Conservation (phyloP, 2,113 vertebrate genomes). For the Tenebrosternarchus preto region DNA sequence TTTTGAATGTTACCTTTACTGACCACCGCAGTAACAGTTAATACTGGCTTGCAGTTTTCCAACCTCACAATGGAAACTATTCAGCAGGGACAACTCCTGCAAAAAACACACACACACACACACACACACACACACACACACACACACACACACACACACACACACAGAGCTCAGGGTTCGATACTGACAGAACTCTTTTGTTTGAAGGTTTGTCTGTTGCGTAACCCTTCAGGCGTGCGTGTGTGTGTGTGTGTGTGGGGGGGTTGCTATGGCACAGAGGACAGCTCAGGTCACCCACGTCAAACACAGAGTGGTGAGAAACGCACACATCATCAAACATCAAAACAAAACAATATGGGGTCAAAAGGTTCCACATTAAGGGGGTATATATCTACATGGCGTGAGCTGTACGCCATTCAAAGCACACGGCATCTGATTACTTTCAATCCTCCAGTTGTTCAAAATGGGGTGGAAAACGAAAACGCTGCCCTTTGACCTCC, state of each 20-base stretch:
- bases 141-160: too few species aligned
- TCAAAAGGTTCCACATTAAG: too few species aligned
- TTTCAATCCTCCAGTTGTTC: too few species aligned
- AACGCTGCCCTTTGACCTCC: too few species aligned
- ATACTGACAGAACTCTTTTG: slow-evolving; percentile 46
- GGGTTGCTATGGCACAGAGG: slow-evolving; percentile 19
- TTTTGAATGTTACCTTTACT: not conserved
- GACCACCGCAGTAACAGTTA: not conserved
- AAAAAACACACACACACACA: too few species aligned
- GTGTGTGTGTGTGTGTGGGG: not conserved
- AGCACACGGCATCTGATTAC: too few species aligned
- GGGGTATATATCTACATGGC: too few species aligned
- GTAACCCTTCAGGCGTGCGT: slow-evolving; percentile 15
- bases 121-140: slow-evolving; percentile 4
- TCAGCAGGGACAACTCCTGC: slow-evolving; percentile 6
- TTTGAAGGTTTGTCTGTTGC: slow-evolving; percentile 44
- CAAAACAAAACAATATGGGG: too few species aligned
- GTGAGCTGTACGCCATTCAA: too few species aligned
- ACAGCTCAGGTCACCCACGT: not conserved
- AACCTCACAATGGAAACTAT: slow-evolving; percentile 1
- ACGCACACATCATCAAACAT: slow-evolving; percentile 8
- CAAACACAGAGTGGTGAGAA: not conserved
- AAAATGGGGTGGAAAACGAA: too few species aligned
- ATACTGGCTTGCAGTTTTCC: slow-evolving; percentile 1
- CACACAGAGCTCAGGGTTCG: slow-evolving; percentile 19